phyloP scores from a whole-genome alignment of 2,797 vertebrate species.

The Cirrhinus molitorella region DNA sequence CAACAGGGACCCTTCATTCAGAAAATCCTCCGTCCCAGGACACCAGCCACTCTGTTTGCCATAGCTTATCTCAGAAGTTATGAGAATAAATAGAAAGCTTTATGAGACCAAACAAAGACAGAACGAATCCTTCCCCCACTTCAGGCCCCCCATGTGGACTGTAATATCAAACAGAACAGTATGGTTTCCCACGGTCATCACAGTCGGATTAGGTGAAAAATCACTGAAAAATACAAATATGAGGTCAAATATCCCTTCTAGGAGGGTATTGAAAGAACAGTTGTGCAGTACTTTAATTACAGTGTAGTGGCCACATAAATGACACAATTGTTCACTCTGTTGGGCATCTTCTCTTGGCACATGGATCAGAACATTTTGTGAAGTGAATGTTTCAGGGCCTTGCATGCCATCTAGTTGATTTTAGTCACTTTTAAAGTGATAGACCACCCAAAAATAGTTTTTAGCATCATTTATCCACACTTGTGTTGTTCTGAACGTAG shows the following conservation, averaged over 20 bases:
- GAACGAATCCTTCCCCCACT: conserved; percentile 11
- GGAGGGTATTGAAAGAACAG: not conserved
- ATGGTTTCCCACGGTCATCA: conserved; percentile 19
- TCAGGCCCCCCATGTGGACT: conserved; percentile 12
- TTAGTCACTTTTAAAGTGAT: not conserved
- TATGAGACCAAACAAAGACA: conserved; percentile 50
- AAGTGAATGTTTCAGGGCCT: not conserved
- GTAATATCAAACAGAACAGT: conserved; percentile 39
- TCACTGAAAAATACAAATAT: not conserved
- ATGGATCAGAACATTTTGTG: conserved; percentile 14
- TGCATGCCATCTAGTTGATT: conserved; percentile 7
- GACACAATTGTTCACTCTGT: not conserved
- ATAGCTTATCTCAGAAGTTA: conserved; percentile 48
- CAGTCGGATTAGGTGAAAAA: not conserved
- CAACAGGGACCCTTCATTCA: conserved; percentile 42
- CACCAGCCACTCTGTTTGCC: conserved; percentile 28
- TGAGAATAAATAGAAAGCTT: conserved; percentile 55
- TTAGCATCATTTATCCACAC: not conserved
- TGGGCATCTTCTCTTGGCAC: conserved; percentile 33
- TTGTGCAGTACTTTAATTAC: not conserved
- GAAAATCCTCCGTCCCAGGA: conserved; percentile 22
- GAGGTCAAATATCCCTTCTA: not conserved
- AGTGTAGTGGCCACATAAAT: not conserved
- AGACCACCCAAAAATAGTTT: not conserved
- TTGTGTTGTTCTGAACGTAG: not conserved